phyloP scores from a whole-genome alignment of 2,888 invertebrate genomes.

The Tipula vernalis region DNA sequence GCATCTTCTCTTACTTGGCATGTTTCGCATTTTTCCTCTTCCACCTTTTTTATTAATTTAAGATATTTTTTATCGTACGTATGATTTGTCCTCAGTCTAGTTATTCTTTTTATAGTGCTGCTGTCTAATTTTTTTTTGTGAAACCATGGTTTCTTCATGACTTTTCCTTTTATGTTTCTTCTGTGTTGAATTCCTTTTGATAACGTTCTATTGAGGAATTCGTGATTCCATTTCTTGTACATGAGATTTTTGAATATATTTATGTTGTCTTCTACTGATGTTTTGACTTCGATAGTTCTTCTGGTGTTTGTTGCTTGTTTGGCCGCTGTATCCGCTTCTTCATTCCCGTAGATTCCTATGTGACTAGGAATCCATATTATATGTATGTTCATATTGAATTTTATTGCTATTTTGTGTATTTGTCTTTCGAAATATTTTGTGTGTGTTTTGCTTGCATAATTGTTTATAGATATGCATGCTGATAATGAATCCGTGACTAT shows the following conservation, averaged over 20 bases:
- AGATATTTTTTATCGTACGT: neutral
- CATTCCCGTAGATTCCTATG: neutral
- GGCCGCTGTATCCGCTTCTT: neutral
- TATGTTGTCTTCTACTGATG: neutral
- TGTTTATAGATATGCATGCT: neutral
- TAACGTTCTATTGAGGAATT: neutral
- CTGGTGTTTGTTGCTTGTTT: no score
- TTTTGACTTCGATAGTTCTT: neutral
- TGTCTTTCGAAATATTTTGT: neutral
- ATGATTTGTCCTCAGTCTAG: neutral
- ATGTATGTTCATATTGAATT: neutral
- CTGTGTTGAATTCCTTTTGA: neutral
- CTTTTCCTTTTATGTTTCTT: neutral
- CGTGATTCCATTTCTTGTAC: neutral
- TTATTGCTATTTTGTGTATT: neutral
- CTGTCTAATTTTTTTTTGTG: neutral
- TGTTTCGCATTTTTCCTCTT: no score
- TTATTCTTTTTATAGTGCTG: neutral
- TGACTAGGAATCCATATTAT: neutral
- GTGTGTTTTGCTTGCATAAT: neutral
- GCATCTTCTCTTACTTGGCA: no score
- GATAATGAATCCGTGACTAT: neutral
- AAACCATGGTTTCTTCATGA: neutral
- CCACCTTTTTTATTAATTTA: no score
- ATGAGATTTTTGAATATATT: neutral